Evolutionary conservation across 2,888 invertebrate genomes (phyloP).

Genomic region (Kuschelorhynchus macadamiae): DNA sequence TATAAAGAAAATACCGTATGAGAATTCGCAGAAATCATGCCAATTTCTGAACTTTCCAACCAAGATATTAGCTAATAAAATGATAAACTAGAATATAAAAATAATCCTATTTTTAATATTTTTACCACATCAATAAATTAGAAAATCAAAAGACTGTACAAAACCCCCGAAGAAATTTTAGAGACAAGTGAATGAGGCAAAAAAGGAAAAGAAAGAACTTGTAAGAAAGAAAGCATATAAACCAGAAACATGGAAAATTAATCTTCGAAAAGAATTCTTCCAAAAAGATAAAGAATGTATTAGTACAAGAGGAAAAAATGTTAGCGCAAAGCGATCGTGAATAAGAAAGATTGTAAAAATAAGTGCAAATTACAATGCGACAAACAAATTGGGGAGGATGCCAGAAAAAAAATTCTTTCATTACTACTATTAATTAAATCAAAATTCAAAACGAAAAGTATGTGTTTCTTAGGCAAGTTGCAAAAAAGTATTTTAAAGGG

Average conservation of each 20-base stretch:
- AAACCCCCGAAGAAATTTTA: no score
- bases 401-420: conserved; percentile 21
- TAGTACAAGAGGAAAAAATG: neutral
- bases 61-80: no score
- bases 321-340: neutral
- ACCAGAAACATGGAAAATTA: conserved; percentile 25
- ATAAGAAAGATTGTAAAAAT: conserved; percentile 16
- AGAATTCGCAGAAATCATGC: no score
- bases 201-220: conserved; percentile 9
- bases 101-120: no score
- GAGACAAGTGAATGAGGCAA: neutral
- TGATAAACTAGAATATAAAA: no score
- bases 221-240: conserved; percentile 14
- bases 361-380: no score
- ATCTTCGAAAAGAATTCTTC: conserved; percentile 8
- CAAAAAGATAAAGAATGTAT: conserved; percentile 31
- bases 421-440: conserved; percentile 32
- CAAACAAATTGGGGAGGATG: neutral
- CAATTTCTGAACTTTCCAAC: no score
- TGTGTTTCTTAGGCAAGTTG: conserved; percentile 14
- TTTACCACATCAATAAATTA: no score
- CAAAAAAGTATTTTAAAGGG: conserved; percentile 32
- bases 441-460: conserved; percentile 42
- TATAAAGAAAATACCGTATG: no score
- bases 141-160: no score